These are phyloP conservation scores for Prinia subflava DNA, from an alignment of 2,113 vertebrate genomes.

Conservation along the genomic window DNA sequence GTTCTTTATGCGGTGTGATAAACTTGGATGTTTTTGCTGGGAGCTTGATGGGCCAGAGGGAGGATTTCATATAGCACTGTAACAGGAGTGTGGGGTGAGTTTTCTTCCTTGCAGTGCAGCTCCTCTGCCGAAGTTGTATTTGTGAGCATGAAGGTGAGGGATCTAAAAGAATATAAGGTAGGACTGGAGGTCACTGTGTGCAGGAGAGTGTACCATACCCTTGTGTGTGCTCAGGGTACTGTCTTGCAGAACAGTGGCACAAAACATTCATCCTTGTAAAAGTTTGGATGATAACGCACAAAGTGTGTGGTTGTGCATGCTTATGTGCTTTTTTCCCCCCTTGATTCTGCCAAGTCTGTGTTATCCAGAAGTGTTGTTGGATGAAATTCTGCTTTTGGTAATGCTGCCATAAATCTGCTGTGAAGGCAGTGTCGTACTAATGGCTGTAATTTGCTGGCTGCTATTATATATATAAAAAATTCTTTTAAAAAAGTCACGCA, in stretches of 20 bases:
- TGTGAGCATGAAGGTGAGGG: constrained; percentile 1
- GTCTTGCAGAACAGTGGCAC: not conserved
- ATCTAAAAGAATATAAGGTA: constrained; percentile 11
- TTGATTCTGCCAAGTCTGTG: not conserved
- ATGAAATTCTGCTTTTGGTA: not conserved
- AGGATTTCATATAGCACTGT: not conserved
- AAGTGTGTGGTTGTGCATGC: not conserved
- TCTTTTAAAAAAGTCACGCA: rapidly evolving
- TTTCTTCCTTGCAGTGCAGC: not conserved
- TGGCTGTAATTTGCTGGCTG: not conserved
- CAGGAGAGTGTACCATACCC: not conserved
- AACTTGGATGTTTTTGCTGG: not conserved
- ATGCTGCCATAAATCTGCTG: not conserved
- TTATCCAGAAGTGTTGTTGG: not conserved
- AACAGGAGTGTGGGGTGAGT: not conserved
- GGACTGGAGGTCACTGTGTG: not conserved
- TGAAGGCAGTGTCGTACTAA: not conserved
- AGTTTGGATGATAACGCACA: not conserved
- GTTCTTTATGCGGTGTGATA: not conserved
- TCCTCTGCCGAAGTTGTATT: not conserved
- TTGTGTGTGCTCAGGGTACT: not conserved
- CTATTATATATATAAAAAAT: not conserved
- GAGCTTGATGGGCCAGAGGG: not conserved
- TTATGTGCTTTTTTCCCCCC: not conserved
- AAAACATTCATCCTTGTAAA: not conserved